A percentile compares a stretch with the other conserved stretches of the same genome.
phyloP scores from a whole-genome alignment of 2,797 vertebrate species.

The Mareca penelope region DNA sequence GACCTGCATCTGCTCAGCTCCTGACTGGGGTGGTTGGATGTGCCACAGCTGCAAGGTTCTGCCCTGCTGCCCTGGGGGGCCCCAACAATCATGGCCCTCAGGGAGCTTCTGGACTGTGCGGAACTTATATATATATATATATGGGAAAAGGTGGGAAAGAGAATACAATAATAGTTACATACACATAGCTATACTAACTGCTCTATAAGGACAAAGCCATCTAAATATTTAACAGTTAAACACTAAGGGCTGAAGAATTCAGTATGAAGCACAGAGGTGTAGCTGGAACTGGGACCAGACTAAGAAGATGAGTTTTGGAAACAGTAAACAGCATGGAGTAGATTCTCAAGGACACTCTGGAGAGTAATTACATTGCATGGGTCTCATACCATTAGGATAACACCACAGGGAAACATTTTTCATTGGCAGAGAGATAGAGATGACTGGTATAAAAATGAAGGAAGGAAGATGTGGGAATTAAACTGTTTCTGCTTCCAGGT shows the following conservation, averaged over 20 bases:
- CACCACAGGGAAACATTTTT: background rate
- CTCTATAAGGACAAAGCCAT: background rate
- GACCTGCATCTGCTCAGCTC: background rate
- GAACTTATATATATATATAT: background rate
- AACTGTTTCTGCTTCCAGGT: background rate
- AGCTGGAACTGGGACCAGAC: background rate
- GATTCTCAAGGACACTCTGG: background rate
- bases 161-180: background rate
- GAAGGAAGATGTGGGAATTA: background rate
- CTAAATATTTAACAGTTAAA: background rate
- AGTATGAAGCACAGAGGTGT: background rate
- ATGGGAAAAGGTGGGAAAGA: background rate
- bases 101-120: background rate
- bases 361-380: background rate
- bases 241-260: background rate
- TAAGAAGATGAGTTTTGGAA: background rate
- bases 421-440: background rate
- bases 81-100: background rate
- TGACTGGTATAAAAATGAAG: background rate
- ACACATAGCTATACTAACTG: background rate
- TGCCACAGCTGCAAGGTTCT: fast-evolving
- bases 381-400: background rate
- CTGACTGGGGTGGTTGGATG: background rate
- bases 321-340: background rate
- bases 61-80: background rate